Conservation (phyloP, 1,140 invertebrate species). For the Platyscapa corneri region DNA sequence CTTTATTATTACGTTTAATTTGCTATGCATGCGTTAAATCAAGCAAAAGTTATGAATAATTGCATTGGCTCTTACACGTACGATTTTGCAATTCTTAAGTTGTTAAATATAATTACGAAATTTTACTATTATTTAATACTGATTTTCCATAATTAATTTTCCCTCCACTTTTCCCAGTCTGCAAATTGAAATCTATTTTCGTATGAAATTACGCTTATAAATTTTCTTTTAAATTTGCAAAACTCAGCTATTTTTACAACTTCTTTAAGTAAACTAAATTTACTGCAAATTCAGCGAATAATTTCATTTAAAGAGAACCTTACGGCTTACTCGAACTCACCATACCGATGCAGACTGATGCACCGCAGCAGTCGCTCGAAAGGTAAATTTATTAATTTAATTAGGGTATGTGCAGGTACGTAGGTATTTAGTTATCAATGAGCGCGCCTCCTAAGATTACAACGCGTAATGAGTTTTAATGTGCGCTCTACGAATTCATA, state of each 20-base stretch:
- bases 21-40: background rate
- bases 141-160: too few species aligned
- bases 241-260: too few species aligned
- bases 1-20: too few species aligned
- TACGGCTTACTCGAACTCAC: background rate
- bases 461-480: constrained; percentile 9
- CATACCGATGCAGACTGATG: background rate
- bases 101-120: too few species aligned
- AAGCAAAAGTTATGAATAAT: background rate
- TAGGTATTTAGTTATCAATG: constrained; percentile 12
- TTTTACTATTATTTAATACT: too few species aligned
- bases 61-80: background rate
- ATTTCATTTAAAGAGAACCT: background rate
- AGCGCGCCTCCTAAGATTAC: background rate
- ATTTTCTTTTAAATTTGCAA: too few species aligned
- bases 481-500: constrained; percentile 42
- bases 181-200: too few species aligned
- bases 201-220: too few species aligned
- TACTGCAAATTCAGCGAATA: too few species aligned
- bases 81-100: background rate
- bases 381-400: constrained; percentile 30
- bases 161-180: too few species aligned
- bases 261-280: too few species aligned
- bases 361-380: background rate
- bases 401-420: background rate